Evolutionary conservation across 2,113 vertebrate species (phyloP).

Genomic region (Microtus montanus): DNA sequence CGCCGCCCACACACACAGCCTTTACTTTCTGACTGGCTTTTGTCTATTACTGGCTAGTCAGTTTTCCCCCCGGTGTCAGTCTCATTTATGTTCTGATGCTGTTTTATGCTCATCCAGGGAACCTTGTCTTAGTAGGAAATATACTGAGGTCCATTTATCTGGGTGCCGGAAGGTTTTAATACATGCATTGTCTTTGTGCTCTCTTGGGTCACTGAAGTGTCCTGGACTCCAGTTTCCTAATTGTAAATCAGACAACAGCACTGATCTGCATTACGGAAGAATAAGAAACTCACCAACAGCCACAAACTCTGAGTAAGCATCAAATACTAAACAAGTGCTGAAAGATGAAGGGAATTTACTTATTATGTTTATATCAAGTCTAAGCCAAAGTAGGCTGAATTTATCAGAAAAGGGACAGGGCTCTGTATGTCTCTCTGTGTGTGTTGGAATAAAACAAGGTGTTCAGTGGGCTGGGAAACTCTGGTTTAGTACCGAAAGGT

Average conservation of each 20-base stretch:
- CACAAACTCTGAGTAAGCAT: background rate
- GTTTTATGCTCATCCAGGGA: background rate
- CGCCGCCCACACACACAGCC: too few relatives aligned
- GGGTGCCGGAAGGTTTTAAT: background rate
- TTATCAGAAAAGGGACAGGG: background rate
- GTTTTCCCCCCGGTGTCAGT: background rate
- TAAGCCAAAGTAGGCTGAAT: background rate
- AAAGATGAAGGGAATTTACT: slow-evolving; percentile 8
- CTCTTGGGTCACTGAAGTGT: background rate
- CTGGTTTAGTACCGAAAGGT: background rate
- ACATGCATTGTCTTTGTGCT: background rate
- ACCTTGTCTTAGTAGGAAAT: background rate
- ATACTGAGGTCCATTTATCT: background rate
- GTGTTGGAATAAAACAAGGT: background rate
- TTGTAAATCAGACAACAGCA: slow-evolving; percentile 18
- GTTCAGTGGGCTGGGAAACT: background rate
- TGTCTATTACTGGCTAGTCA: background rate
- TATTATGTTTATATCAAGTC: background rate
- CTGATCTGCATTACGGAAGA: background rate
- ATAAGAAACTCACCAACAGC: slow-evolving; percentile 1
- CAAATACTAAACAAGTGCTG: slow-evolving; percentile 28
- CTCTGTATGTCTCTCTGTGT: background rate
- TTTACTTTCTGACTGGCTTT: background rate
- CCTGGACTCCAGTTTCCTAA: slow-evolving; percentile 44
- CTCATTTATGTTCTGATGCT: background rate